These are phyloP conservation scores for Clytia hemisphaerica DNA, from an alignment of 30 jellyfish, hydroid and myxozoan species.

Conservation along the genomic window DNA sequence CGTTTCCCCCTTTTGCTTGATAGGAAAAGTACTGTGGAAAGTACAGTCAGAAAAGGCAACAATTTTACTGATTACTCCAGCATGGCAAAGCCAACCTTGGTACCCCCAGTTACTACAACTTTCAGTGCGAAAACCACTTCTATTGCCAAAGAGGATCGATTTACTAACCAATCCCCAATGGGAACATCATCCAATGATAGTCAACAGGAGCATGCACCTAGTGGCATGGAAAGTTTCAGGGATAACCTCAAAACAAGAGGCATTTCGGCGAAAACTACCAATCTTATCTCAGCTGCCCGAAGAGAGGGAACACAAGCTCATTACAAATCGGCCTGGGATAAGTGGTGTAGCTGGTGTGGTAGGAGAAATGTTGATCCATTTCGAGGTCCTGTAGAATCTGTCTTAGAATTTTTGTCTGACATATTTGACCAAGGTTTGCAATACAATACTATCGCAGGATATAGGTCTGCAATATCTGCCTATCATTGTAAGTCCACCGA, in stretches of 20 bases:
- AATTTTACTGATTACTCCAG: conserved; percentile 29
- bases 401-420: background rate
- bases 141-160: background rate
- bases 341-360: conserved; percentile 34
- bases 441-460: conserved; percentile 6
- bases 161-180: background rate
- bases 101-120: conserved; percentile 5
- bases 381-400: background rate
- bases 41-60: background rate
- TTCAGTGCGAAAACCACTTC: conserved; percentile 6
- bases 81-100: conserved; percentile 33
- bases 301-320: conserved; percentile 8
- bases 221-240: conserved; percentile 45
- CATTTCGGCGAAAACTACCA: conserved; percentile 21
- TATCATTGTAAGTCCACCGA: background rate
- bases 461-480: background rate
- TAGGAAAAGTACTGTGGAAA: conserved; percentile 14
- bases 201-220: background rate
- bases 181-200: background rate
- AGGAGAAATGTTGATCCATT: conserved; percentile 12
- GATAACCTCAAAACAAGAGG: conserved; percentile 9
- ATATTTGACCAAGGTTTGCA: background rate
- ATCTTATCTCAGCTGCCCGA: conserved; percentile 28
- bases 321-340: conserved; percentile 32
- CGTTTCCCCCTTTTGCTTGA: conserved; percentile 36